Evolutionary conservation across 2,797 vertebrate genomes (phyloP), one percentile per base, ranked within the genome.

Genomic region (Acanthornis magna): DNA sequence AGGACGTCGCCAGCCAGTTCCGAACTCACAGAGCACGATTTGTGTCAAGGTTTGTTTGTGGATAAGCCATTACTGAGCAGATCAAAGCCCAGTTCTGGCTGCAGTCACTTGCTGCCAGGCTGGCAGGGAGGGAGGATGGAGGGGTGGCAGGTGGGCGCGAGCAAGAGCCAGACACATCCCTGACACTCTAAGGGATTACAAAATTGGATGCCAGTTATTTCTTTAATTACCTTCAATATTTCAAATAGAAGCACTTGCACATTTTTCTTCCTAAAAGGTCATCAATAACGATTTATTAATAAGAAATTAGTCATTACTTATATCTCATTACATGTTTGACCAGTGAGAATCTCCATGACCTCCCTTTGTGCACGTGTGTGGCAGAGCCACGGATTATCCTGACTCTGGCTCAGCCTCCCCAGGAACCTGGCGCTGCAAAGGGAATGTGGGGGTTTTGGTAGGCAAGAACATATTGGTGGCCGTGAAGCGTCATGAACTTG

Each of bases 331-430:
- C 16, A 29, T 68, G 0, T 53, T 71, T 71, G 10, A 57, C 38
- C 17, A 25, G n/a, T 4, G 15, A n/a, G 25, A 23, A 12, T 15
- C 38, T 40, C 32, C 0, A 0, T 12, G 20, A 12, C 19, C 20
- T 71, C 29, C 7, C 16, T 19, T 78, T 48, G 34, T 21, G 22
- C 40, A 25, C 32, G 32, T 1, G 4, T 5, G 3, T 34, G 16
- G 19, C 53, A 92, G 36, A n/a, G 7, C 12, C 29, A 1, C 0
- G 0, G 18, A 18, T 36, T 11, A 0, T 27, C 74, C 51, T 18
- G 34, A 1, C 50, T 17, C n/a, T 13, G 6, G 18, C n/a, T 36
- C 50, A 34, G 42, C 42, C 60, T 54, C 29, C 60, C 40, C 75
- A 12, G 1, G 55, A 53, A 3, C 21, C 20, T 4, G 23, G 1